Evolutionary conservation across 1,140 invertebrate genomes (phyloP).

Genomic region (Calliopsis andreniformis): DNA sequence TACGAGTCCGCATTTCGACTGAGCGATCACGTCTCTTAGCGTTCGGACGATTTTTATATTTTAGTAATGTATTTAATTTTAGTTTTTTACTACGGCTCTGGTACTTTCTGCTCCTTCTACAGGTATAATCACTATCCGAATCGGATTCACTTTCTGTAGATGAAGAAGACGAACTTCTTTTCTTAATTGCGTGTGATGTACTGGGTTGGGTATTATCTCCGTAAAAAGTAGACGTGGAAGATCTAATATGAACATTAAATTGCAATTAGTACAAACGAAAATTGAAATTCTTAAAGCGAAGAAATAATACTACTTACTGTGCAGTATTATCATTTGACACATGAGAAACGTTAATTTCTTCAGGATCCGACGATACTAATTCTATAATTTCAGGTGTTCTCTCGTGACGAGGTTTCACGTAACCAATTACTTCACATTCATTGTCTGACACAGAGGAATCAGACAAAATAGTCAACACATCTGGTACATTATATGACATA

Average conservation of each 20-base stretch:
- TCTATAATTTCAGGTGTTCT: slow-evolving; percentile 82
- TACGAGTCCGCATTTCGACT: slow-evolving; percentile 36
- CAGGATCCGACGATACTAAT: slow-evolving; percentile 77
- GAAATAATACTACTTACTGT: slow-evolving; percentile 35
- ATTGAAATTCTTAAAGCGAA: neutral
- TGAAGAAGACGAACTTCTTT: slow-evolving; percentile 11
- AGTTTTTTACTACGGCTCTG: slow-evolving; percentile 47
- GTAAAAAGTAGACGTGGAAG: neutral
- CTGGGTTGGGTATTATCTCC: slow-evolving; percentile 41
- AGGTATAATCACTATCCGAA: slow-evolving; percentile 65
- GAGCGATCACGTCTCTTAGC: slow-evolving; percentile 55
- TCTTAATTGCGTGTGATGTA: slow-evolving; percentile 43
- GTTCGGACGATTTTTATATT: too few relatives aligned
- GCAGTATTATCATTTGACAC: slow-evolving; percentile 35
- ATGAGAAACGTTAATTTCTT: slow-evolving; percentile 36
- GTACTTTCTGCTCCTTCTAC: slow-evolving; percentile 35
- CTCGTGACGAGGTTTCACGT: slow-evolving; percentile 81
- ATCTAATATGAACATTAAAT: slow-evolving; percentile 24
- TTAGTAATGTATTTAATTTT: slow-evolving; percentile 39
- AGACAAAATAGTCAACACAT: slow-evolving; percentile 69
- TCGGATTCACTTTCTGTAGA: slow-evolving; percentile 40
- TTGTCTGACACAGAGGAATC: slow-evolving; percentile 66
- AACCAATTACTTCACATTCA: slow-evolving; percentile 79
- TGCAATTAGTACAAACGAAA: neutral
- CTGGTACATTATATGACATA: slow-evolving; percentile 47